Percentiles rank a stretch among this genome's conserved stretches.
These are phyloP conservation scores for Corvus cornix DNA, from an alignment of 2,113 vertebrate genomes.

Conservation along the genomic window DNA sequence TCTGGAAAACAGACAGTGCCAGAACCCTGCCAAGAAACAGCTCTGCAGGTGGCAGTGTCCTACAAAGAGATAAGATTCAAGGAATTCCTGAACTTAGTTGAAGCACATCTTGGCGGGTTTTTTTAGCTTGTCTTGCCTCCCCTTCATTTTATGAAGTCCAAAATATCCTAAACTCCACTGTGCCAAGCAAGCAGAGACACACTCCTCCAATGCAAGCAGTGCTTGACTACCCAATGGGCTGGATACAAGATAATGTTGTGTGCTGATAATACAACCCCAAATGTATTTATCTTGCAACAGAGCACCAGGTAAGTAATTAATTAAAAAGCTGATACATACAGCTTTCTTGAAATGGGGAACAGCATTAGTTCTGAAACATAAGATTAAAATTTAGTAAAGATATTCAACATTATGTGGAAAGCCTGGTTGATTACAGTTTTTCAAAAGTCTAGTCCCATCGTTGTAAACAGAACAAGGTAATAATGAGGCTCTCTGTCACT, in stretches of 20 bases:
- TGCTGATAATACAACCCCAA: neutral
- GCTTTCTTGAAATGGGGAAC: neutral
- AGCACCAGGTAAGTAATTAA: conserved; percentile 16
- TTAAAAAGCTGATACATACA: neutral
- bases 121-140: neutral
- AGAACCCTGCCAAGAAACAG: conserved; percentile 50
- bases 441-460: conserved; percentile 32
- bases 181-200: neutral
- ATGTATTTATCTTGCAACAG: neutral
- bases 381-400: conserved; percentile 12
- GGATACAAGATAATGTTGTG: neutral
- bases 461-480: conserved; percentile 57
- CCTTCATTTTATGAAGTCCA: neutral
- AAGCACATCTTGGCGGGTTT: conserved; percentile 15
- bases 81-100: conserved; percentile 29
- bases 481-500: conserved; percentile 73
- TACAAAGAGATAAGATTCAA: conserved; percentile 9
- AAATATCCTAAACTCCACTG: neutral
- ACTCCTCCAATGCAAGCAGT: neutral
- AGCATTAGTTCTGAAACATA: neutral
- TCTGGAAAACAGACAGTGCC: conserved; percentile 36
- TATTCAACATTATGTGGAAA: neutral
- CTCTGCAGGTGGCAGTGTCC: conserved; percentile 24
- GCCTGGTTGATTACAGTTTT: conserved; percentile 23
- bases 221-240: neutral